A percentile compares a stretch with the other conserved stretches of the same genome.
phyloP scores from a whole-genome alignment of 2,113 vertebrate genomes.

The Lagenorhynchus albirostris region DNA sequence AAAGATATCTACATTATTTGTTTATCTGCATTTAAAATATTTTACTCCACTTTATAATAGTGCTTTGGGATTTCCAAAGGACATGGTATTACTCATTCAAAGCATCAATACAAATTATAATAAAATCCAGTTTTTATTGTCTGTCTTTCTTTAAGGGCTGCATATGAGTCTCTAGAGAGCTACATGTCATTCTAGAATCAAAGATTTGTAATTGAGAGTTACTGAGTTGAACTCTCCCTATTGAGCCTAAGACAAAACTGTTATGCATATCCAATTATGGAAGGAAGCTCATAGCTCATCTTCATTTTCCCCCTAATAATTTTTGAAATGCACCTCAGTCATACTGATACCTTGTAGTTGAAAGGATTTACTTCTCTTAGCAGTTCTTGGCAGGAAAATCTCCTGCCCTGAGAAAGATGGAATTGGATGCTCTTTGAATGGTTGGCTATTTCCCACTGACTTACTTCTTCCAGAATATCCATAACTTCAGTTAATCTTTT shows the following conservation, averaged over 20 bases:
- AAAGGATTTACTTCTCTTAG: background rate
- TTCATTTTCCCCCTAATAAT: background rate
- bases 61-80: background rate
- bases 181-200: background rate
- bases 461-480: background rate
- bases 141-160: background rate
- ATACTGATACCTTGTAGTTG: background rate
- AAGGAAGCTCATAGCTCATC: background rate
- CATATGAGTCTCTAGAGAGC: background rate
- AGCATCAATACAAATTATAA: background rate
- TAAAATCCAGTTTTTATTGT: background rate
- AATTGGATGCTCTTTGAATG: background rate
- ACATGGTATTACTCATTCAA: background rate
- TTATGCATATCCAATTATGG: background rate
- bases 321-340: background rate
- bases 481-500: background rate
- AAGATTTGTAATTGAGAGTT: background rate
- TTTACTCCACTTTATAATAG: background rate
- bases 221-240: background rate
- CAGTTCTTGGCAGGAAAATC: background rate
- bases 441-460: background rate
- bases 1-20: background rate
- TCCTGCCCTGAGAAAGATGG: background rate
- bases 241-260: background rate
- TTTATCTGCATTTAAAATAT: background rate